A percentile compares a stretch with the other conserved stretches of the same genome.
phyloP scores from a whole-genome alignment of 2,888 invertebrate species.

The Ichneumoninae sp. region DNA sequence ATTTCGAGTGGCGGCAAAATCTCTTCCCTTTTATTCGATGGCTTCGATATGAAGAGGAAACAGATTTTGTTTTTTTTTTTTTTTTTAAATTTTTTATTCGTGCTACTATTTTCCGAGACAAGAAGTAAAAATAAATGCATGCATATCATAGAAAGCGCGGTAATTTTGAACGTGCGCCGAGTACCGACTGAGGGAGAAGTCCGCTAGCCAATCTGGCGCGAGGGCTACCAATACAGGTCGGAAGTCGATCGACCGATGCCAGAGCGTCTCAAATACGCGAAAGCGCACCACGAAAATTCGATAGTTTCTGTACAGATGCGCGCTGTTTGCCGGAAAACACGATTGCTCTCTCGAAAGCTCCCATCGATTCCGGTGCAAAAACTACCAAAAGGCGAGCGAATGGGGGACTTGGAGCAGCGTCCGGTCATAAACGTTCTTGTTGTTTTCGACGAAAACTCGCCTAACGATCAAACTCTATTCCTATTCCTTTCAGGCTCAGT shows the following conservation, averaged over 20 bases:
- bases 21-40: neutral
- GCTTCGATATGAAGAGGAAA: too few relatives aligned
- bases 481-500: neutral
- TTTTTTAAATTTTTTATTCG: too few relatives aligned
- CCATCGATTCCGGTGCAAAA: constrained; percentile 77
- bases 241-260: constrained; percentile 61
- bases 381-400: constrained; percentile 56
- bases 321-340: constrained; percentile 63
- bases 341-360: neutral
- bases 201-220: constrained; percentile 57
- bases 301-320: constrained; percentile 32
- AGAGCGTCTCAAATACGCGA: too few relatives aligned
- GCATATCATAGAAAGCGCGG: constrained; percentile 15
- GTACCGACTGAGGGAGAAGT: neutral
- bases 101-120: too few relatives aligned
- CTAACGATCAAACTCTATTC: constrained; percentile 33
- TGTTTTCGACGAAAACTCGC: constrained; percentile 54
- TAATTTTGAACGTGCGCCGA: constrained; percentile 56
- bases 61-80: neutral
- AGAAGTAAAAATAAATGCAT: too few relatives aligned
- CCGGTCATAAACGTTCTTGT: constrained; percentile 1
- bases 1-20: neutral
- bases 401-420: constrained; percentile 8
- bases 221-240: constrained; percentile 1
- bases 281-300: constrained; percentile 29